These are phyloP conservation scores for Penaeus vannamei DNA, from an alignment of 1,140 invertebrate species.

Conservation along the genomic window DNA sequence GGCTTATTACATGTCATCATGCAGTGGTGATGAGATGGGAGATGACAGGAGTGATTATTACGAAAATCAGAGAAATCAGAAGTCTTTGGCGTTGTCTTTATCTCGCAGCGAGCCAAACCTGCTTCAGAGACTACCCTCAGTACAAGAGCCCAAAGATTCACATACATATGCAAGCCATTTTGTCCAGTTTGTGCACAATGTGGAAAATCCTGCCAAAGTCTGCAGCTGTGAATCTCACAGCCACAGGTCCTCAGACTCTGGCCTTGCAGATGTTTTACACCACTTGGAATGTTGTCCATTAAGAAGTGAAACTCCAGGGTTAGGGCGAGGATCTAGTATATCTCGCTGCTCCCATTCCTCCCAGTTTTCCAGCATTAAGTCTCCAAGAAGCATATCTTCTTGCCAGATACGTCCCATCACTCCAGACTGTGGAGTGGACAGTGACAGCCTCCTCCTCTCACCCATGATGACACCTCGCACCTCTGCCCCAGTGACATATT, in stretches of 20 bases:
- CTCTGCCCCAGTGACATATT: conserved; percentile 55
- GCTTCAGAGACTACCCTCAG: not conserved
- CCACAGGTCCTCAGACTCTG: conserved; percentile 82
- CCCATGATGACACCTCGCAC: conserved; percentile 56
- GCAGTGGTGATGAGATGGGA: conserved; percentile 61
- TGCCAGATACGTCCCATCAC: conserved; percentile 51
- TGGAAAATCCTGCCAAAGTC: conserved; percentile 44
- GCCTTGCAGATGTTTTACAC: conserved; percentile 81
- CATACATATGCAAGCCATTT: conserved; percentile 50
- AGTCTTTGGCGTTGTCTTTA: conserved; percentile 22
- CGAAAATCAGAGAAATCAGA: conserved; percentile 57
- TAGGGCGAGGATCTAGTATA: conserved; percentile 60
- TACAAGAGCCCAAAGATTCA: not conserved
- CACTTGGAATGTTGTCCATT: conserved; percentile 58
- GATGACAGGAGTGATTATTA: conserved; percentile 52
- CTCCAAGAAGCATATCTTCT: conserved; percentile 40
- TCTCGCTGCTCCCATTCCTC: conserved; percentile 60
- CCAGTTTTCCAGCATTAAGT: conserved; percentile 40
- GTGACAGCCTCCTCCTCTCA: conserved; percentile 50
- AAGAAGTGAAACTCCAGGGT: conserved; percentile 49
- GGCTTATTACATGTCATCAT: conserved; percentile 61
- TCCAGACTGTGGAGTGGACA: conserved; percentile 38
- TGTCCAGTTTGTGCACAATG: conserved; percentile 49
- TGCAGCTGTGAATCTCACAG: conserved; percentile 70
- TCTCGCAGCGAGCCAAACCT: conserved; percentile 61